Conservation (phyloP, 2,797 vertebrate genomes). For the Myotis daubentonii region DNA sequence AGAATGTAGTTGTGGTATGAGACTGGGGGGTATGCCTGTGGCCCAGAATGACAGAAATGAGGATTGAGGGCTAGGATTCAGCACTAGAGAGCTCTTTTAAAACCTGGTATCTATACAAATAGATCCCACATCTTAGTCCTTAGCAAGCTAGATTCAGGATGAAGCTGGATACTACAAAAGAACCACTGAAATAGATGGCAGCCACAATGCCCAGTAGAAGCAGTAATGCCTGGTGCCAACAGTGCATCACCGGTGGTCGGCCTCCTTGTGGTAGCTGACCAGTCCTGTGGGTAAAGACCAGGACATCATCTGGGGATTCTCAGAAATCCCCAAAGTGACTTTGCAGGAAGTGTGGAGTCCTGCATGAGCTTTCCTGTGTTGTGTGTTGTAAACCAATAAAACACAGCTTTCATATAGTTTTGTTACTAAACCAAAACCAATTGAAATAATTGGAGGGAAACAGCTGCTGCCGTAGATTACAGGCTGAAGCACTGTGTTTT, state of each 20-base stretch:
- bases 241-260: accelerated
- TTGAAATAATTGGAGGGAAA: neutral
- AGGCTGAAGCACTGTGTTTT: neutral
- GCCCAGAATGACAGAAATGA: neutral
- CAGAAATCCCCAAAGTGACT: neutral
- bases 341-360: neutral
- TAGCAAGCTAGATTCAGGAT: neutral
- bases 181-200: neutral
- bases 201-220: neutral
- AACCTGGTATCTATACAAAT: neutral
- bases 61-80: neutral
- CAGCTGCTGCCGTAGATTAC: neutral
- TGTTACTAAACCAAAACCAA: slow-evolving; percentile 38
- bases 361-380: neutral
- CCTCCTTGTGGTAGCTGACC: no score
- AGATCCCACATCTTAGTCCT: neutral
- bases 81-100: neutral
- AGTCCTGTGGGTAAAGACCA: neutral
- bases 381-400: neutral
- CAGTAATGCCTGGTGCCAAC: neutral
- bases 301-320: neutral
- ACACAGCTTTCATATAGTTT: neutral
- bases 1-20: neutral
- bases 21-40: neutral
- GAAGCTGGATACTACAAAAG: neutral